Percentiles rank a stretch among this genome's conserved stretches.
These are phyloP conservation scores for Deroplatys truncata DNA, from an alignment of 2,888 invertebrate species.

Conservation along the genomic window DNA sequence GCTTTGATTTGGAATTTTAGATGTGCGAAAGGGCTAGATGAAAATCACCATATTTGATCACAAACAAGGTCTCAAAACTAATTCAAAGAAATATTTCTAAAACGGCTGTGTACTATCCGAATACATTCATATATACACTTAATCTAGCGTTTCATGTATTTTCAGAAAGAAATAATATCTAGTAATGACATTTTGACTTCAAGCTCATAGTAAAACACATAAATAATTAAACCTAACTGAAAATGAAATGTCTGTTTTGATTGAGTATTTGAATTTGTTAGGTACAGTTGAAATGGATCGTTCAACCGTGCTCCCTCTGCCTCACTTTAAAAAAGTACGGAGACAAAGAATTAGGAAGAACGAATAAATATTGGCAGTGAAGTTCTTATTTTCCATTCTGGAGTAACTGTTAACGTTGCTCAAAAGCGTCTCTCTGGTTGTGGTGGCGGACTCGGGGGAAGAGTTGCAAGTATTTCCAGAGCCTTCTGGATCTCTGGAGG, in stretches of 20 bases:
- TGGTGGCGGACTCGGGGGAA: neutral
- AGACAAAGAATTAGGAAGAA: neutral
- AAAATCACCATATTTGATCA: too few species aligned
- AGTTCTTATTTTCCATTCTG: neutral
- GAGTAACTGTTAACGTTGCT: neutral
- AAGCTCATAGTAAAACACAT: neutral
- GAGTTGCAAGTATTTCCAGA: conserved; percentile 52
- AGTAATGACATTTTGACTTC: too few species aligned
- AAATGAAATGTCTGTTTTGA: neutral
- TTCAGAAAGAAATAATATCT: too few species aligned
- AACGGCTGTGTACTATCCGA: too few species aligned
- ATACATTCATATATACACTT: too few species aligned
- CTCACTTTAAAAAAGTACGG: neutral
- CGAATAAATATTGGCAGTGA: neutral
- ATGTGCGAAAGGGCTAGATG: too few species aligned
- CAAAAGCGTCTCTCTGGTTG: neutral
- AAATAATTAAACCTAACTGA: neutral
- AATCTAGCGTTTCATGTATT: too few species aligned
- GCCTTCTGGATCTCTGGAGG: conserved; percentile 69
- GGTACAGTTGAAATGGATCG: neutral
- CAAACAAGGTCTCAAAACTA: too few species aligned
- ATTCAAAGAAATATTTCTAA: too few species aligned
- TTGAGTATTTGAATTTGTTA: neutral
- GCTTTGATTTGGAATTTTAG: too few species aligned
- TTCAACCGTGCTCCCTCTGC: neutral